Conservation (phyloP, 2,797 vertebrate species). For the Pipistrellus nathusii region DNA sequence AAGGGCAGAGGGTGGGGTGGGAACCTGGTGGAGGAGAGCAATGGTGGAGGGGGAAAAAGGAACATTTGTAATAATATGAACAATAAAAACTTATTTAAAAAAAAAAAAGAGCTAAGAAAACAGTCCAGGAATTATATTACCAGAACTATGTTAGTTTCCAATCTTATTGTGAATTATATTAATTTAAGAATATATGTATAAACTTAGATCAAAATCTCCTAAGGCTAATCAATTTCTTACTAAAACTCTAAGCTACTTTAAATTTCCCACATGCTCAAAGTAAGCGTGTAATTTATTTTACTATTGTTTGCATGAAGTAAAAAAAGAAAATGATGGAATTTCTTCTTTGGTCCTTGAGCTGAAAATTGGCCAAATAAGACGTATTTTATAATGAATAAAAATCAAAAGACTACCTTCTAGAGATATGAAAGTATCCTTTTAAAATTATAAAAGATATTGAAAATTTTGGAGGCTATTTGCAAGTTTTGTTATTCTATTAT, state of each 20-base stretch:
- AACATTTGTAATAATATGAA: too few relatives aligned
- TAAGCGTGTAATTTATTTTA: constrained; percentile 6
- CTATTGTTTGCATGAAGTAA: background rate
- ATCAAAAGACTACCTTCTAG: background rate
- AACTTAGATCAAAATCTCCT: background rate
- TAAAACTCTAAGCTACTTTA: background rate
- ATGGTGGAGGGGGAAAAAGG: too few relatives aligned
- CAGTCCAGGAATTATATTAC: background rate
- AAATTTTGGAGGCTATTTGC: background rate
- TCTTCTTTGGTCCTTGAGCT: background rate
- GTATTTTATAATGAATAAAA: constrained; percentile 50
- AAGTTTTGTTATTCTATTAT: constrained; percentile 57
- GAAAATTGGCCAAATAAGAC: background rate
- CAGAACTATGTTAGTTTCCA: background rate
- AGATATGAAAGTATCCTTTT: background rate
- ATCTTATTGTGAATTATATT: background rate
- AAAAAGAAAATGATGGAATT: background rate
- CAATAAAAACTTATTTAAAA: too few relatives aligned
- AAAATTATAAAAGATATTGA: background rate
- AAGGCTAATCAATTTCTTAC: background rate
- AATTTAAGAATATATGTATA: background rate
- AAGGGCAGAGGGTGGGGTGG: too few relatives aligned
- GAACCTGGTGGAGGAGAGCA: too few relatives aligned
- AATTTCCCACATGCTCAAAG: background rate
- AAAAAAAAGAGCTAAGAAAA: background rate